Base-by-base conservation (phyloP, 1,140 invertebrate genomes). In the Carposina sasakii region DNA sequence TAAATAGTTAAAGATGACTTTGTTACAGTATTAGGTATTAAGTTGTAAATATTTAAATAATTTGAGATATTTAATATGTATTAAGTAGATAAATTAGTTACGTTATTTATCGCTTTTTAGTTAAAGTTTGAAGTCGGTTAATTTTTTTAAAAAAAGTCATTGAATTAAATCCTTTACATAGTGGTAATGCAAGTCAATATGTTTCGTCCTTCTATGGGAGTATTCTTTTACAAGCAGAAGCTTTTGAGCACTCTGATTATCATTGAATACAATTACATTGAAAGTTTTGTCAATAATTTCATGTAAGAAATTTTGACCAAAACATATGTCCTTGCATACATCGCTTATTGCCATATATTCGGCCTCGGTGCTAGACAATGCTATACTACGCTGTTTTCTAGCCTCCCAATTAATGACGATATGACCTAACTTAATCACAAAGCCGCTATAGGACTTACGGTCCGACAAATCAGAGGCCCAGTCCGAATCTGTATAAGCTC, bases 361-460 rank as follows among this genome's bases (percentile, higher is more conserved):
- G 20, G 72, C 61, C 52, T 81, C 63, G 13, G 63, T 65, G 13
- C 54, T 67, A 36, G 64, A 75, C 6, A 77, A 37, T 21, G 61
- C 48, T 6, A 68, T 45, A 36, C 26, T 55, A 13, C 53, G 46
- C 37, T 77, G 73, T 22, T 71, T 71, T 24, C 58, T 50, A 13
- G 48, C 44, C 30, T 33, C 39, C 74, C 71, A 71, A 1, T 52
- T 52, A 23, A 77, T 55, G 10, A 52, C 43, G 16, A 40, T 54
- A 16, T 48, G 55, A 37, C 41, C 46, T 13, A 67, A 42, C 13
- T 34, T 56, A 47, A 73, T 54, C 20, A 67, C 28, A 57, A 57
- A 76, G 4, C 71, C 74, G 42, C 54, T 63, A 36, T 48, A 64
- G 13, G 75, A 82, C 40, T 58, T 62, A 47, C 71, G 33, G 33